Base-by-base conservation (phyloP, 2,888 invertebrate species). In the Hyles lineata region DNA sequence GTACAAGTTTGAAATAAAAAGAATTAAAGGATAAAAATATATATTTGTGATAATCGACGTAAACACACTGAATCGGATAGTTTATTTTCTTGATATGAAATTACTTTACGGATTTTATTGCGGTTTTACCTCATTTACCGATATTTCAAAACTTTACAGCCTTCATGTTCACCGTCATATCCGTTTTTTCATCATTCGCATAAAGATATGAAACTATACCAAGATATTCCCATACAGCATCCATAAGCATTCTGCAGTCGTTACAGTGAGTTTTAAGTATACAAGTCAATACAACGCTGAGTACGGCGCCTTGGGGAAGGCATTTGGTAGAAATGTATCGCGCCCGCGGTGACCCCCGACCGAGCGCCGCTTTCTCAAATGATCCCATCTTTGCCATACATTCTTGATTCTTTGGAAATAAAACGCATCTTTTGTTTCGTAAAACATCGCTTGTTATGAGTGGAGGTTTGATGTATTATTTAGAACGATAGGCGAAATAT, bases 361-460 rank as follows among this genome's bases (percentile, higher is more conserved):
- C 91, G 85, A 78, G 77, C 79, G 82, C 82, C 89, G 89, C 92
- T 95, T 92, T 87, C 90, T 95, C 94, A 94, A 84, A 78, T 85
- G 90, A 90, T 90, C 90, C 90, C 90, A 91, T 92, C 90, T 89
- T 77, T 83, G 78, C 82, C 82, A 83, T 82, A 85, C 78, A 85
- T 83, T 78, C 80, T 77, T 81, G 79, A 84, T 85, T 86, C 85
- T 87, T 85, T 85, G 80, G 83, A 82, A 82, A 83, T 76, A 63
- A 58, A 72, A 72, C 70, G 43, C 32, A 50, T 50, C 67, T 63
- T 67, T 67, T 67, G 23, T 67, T 67, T 50, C 70, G 8, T 74
- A 76, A 77, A 76, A 75, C 73, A 59, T 59, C 4, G 55, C 55
- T 70, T 50, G 69, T 70, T 70, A 58, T 58, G 58, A 55, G 8